These are phyloP conservation scores for Panthera uncia DNA, from an alignment of 2,113 vertebrate species.

Conservation along the genomic window DNA sequence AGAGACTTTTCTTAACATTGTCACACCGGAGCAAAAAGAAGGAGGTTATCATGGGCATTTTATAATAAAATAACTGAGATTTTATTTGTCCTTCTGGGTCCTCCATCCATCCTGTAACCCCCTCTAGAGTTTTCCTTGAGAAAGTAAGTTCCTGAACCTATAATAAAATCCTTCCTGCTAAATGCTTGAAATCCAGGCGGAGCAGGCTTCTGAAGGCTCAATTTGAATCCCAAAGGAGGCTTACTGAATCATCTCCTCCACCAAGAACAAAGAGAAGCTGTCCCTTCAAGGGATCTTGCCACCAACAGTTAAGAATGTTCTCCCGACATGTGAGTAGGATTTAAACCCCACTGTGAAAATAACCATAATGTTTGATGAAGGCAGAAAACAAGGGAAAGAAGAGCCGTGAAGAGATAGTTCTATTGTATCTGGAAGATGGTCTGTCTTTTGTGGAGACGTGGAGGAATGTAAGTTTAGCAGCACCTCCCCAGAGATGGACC, in stretches of 20 bases:
- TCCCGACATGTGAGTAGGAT: background rate
- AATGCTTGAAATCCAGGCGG: background rate
- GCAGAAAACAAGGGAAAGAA: background rate
- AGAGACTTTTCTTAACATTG: background rate
- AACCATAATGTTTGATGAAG: background rate
- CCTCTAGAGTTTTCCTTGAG: background rate
- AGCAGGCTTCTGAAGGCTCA: background rate
- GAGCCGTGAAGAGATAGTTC: background rate
- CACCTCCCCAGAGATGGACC: background rate
- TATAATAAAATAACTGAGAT: background rate
- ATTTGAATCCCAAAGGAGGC: background rate
- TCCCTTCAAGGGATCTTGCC: background rate
- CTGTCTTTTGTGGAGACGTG: background rate
- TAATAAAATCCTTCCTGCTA: background rate
- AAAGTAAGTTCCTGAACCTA: background rate
- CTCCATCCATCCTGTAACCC: no score
- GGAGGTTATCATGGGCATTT: background rate
- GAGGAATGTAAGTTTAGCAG: background rate
- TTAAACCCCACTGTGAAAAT: background rate
- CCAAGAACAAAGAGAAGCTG: background rate
- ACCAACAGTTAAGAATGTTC: background rate
- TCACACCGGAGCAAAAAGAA: background rate
- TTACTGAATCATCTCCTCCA: background rate
- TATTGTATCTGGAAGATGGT: background rate
- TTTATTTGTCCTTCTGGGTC: background rate